phyloP scores from a whole-genome alignment of 1,140 invertebrate genomes.

The Heliconius hermathena region DNA sequence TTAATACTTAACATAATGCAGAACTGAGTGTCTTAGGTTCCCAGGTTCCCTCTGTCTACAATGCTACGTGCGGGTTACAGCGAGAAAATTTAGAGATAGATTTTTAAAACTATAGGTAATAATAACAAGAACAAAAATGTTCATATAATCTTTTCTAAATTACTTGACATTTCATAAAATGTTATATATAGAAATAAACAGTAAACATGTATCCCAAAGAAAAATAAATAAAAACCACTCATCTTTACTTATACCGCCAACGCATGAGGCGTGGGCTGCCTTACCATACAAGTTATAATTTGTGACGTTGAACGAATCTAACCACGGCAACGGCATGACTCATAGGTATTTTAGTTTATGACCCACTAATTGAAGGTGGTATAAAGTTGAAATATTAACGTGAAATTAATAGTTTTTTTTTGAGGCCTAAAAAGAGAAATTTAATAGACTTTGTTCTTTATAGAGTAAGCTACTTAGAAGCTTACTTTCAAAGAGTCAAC shows the following conservation, averaged over 20 bases:
- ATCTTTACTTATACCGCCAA: slow-evolving; percentile 31
- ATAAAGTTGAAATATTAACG: background rate
- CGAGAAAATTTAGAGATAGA: too few relatives aligned
- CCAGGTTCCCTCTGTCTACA: too few relatives aligned
- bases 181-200: too few relatives aligned
- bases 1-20: too few relatives aligned
- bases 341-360: slow-evolving; percentile 24
- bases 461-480: too few relatives aligned
- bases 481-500: too few relatives aligned
- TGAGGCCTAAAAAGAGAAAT: too few relatives aligned
- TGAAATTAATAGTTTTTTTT: background rate
- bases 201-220: background rate
- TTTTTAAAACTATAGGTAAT: too few relatives aligned
- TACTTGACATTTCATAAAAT: background rate
- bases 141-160: background rate
- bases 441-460: too few relatives aligned
- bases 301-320: slow-evolving; percentile 36
- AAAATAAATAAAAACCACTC: background rate
- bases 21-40: too few relatives aligned
- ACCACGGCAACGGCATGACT: slow-evolving; percentile 28
- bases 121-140: too few relatives aligned
- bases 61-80: too few relatives aligned
- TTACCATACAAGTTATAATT: slow-evolving; percentile 44
- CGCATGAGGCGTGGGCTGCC: slow-evolving; percentile 43
- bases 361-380: slow-evolving; percentile 1